phyloP scores from a whole-genome alignment of 1,140 invertebrate genomes.

The Coelopa frigida region DNA sequence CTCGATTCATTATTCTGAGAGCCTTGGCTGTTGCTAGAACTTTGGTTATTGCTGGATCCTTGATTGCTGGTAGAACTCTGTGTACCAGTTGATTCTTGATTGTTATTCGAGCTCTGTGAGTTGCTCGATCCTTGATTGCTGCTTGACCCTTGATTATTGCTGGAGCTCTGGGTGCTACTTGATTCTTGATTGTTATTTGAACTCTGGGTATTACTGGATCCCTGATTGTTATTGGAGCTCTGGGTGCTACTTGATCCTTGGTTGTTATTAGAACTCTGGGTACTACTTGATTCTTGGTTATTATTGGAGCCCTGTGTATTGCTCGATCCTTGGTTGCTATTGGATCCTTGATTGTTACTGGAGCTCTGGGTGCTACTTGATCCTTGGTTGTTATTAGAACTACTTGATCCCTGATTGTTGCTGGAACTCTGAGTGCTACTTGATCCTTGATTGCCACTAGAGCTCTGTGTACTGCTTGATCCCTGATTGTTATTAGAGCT shows the following conservation, averaged over 20 bases:
- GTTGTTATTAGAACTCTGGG: constrained; percentile 16
- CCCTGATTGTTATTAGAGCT: constrained; percentile 3
- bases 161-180: constrained; percentile 1
- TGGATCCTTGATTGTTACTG: constrained; percentile 5
- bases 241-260: constrained; percentile 10
- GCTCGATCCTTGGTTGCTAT: constrained; percentile 13
- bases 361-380: constrained; percentile 1
- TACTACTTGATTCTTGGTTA: constrained; percentile 7
- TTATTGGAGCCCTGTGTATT: constrained; percentile 1
- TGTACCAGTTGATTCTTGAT: neutral
- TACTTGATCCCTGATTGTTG: constrained; percentile 5
- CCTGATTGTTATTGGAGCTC: constrained; percentile 3
- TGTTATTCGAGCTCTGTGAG: neutral
- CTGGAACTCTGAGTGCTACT: constrained; percentile 10
- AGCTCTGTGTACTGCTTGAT: constrained; percentile 4
- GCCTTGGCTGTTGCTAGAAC: constrained; percentile 8
- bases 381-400: constrained; percentile 2
- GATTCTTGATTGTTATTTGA: constrained; percentile 6
- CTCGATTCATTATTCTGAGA: constrained; percentile 13
- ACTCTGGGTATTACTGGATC: no score
- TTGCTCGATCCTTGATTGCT: constrained; percentile 4
- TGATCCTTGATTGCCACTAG: constrained; percentile 11
- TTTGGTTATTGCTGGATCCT: constrained; percentile 1
- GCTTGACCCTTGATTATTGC: constrained; percentile 10
- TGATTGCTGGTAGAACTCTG: constrained; percentile 12